Evolutionary conservation across 2,113 vertebrate genomes (phyloP).

Genomic region (Lamprotornis superbus): DNA sequence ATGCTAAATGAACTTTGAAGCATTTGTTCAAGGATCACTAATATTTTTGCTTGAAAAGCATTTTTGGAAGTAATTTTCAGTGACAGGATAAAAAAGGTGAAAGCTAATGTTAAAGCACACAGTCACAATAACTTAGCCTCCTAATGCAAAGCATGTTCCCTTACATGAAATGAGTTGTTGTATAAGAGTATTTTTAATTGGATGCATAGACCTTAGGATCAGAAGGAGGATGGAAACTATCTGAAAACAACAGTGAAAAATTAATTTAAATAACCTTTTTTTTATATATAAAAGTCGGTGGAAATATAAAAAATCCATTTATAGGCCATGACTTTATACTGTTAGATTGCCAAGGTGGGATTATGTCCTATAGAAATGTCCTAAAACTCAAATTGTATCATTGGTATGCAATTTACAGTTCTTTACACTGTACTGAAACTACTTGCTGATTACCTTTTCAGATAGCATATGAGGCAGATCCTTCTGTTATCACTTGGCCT

Average conservation of each 20-base stretch:
- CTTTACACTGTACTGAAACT: neutral
- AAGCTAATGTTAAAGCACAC: neutral
- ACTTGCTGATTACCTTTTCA: slow-evolving; percentile 69
- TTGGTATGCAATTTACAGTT: neutral
- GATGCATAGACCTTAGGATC: neutral
- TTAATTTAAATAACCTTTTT: neutral
- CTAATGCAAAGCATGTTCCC: neutral
- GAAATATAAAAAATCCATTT: neutral
- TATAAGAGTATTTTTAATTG: neutral
- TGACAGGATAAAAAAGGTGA: neutral
- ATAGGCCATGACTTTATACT: neutral
- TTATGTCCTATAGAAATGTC: neutral
- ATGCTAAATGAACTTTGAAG: neutral
- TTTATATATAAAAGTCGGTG: neutral
- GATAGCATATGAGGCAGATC: slow-evolving; percentile 76
- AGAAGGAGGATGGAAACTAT: neutral
- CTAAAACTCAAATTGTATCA: neutral
- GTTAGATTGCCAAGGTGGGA: neutral
- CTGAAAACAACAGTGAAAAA: neutral
- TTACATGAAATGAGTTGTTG: neutral
- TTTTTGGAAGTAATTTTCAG: neutral
- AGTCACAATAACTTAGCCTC: neutral
- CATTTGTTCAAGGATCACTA: neutral
- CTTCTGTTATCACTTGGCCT: slow-evolving; percentile 78
- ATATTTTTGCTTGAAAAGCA: neutral